Evolutionary conservation across 2,113 vertebrate genomes (phyloP).

Genomic region (Proterorhinus semilunaris): DNA sequence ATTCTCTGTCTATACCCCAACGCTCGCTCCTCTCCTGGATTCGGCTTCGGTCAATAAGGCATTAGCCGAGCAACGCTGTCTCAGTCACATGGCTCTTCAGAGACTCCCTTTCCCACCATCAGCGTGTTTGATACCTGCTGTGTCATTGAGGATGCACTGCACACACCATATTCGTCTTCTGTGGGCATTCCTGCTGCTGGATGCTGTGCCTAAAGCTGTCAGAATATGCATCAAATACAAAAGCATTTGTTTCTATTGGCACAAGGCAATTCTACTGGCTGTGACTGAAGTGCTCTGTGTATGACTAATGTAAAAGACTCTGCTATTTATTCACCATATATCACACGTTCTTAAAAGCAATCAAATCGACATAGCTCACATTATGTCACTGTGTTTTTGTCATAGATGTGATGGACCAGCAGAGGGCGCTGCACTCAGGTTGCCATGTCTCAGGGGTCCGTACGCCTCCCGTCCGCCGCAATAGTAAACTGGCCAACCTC

Average conservation of each 20-base stretch:
- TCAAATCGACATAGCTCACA: background rate
- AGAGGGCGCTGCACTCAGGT: constrained; percentile 83
- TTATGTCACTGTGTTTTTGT: constrained; percentile 5
- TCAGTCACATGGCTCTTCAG: constrained; percentile 8
- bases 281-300: background rate
- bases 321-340: background rate
- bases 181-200: background rate
- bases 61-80: constrained; percentile 39
- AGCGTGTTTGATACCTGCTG: background rate
- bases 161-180: background rate
- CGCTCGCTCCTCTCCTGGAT: constrained; percentile 24
- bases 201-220: too few species aligned
- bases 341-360: too few species aligned
- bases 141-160: background rate
- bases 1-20: constrained; percentile 52
- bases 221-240: too few species aligned
- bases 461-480: constrained; percentile 90
- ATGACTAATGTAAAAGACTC: background rate
- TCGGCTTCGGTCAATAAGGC: constrained; percentile 39
- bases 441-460: constrained; percentile 89
- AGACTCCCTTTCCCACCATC: background rate
- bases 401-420: constrained; percentile 90
- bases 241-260: background rate
- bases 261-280: too few species aligned
- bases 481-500: constrained; percentile 92